These are phyloP conservation scores for Sebastes diploproa DNA, from an alignment of 2,797 vertebrate genomes.

Conservation along the genomic window DNA sequence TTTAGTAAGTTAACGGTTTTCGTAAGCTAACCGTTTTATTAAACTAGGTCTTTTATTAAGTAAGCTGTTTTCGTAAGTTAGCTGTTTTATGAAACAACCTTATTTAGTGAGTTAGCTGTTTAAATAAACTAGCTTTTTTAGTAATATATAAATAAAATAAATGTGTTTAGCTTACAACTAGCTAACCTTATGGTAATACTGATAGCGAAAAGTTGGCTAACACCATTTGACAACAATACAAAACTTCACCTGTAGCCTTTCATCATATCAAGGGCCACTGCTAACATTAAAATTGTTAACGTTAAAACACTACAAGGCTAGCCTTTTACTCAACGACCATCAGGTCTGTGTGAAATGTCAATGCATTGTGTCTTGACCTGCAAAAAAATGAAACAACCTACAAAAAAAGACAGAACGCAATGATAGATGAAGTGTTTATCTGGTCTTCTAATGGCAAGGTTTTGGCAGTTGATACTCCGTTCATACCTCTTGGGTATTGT, in stretches of 20 bases:
- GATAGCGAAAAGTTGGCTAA: neutral
- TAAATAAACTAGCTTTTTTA: too few species aligned
- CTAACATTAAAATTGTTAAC: neutral
- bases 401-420: neutral
- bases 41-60: neutral
- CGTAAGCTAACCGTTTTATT: neutral
- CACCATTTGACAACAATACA: neutral
- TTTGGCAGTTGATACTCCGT: slow-evolving; percentile 61
- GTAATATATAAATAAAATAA: too few species aligned
- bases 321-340: neutral
- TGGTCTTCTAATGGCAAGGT: slow-evolving; percentile 45
- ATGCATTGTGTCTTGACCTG: slow-evolving; percentile 10
- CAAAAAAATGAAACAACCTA: neutral
- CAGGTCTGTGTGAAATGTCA: slow-evolving; percentile 2
- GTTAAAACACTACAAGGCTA: neutral
- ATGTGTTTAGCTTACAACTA: neutral
- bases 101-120: too few species aligned
- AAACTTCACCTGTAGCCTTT: neutral
- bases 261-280: neutral
- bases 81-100: too few species aligned
- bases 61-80: too few species aligned
- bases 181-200: neutral
- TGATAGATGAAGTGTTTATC: slow-evolving; percentile 38
- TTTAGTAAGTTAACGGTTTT: neutral
- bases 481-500: slow-evolving; percentile 61